These are phyloP conservation scores for Dolichotis patagonum DNA, from an alignment of 2,113 vertebrate genomes.

Conservation along the genomic window DNA sequence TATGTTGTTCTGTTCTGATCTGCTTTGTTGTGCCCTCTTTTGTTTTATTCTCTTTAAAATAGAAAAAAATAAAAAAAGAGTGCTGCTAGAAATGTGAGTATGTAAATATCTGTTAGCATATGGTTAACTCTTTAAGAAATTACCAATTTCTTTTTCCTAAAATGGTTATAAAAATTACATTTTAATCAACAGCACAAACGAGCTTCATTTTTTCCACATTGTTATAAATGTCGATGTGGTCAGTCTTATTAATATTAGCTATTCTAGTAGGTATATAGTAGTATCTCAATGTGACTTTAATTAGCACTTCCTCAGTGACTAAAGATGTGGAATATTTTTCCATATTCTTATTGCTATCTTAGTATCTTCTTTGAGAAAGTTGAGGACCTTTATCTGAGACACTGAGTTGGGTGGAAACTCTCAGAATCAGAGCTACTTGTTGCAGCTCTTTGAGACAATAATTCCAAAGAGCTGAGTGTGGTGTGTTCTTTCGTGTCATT, in stretches of 20 bases:
- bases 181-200: not conserved
- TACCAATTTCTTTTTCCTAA: not conserved
- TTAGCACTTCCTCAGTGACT: not conserved
- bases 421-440: not conserved
- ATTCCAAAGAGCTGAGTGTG: not conserved
- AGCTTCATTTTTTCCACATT: not conserved
- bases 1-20: too few relatives aligned
- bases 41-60: too few relatives aligned
- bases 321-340: not conserved
- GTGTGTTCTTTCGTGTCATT: not conserved
- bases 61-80: too few relatives aligned
- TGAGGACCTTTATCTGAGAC: not conserved
- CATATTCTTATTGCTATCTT: not conserved
- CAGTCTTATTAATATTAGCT: conserved; percentile 19
- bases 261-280: not conserved
- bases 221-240: not conserved
- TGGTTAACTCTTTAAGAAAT: conserved; percentile 40
- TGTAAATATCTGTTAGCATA: not conserved
- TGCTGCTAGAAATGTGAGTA: not conserved
- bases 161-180: not conserved
- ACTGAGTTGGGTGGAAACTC: not conserved
- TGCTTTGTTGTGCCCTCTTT: too few relatives aligned
- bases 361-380: not conserved
- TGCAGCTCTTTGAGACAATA: not conserved
- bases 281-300: not conserved